Percentiles rank a stretch among this genome's conserved stretches.
Evolutionary conservation across 2,888 invertebrate species (phyloP).

Genomic region (Atrina japonica): DNA sequence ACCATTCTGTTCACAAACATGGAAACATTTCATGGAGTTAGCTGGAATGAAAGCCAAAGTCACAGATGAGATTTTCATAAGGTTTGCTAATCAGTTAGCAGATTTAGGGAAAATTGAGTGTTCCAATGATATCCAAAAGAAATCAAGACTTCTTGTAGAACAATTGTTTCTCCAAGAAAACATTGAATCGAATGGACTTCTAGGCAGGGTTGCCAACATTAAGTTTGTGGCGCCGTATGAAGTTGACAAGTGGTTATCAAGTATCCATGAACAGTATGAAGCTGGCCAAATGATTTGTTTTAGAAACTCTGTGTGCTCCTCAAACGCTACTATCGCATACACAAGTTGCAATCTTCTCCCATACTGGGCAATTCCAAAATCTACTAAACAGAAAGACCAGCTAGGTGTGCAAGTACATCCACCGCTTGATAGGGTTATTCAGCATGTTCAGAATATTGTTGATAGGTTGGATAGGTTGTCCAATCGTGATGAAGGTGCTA

Average conservation of each 20-base stretch:
- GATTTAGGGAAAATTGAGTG: neutral
- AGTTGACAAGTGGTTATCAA: neutral
- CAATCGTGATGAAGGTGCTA: neutral
- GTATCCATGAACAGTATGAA: constrained; percentile 29
- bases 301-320: constrained; percentile 16
- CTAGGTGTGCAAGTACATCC: constrained; percentile 43
- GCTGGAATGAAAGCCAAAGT: constrained; percentile 42
- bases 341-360: constrained; percentile 41
- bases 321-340: constrained; percentile 31
- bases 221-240: constrained; percentile 42
- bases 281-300: constrained; percentile 43
- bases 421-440: constrained; percentile 32
- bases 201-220: constrained; percentile 25
- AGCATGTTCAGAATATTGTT: constrained; percentile 50
- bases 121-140: constrained; percentile 10
- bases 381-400: neutral
- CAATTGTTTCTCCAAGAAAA: constrained; percentile 1
- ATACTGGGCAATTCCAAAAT: constrained; percentile 7
- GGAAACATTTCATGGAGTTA: constrained; percentile 39
- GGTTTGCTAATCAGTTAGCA: constrained; percentile 43
- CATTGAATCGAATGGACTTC: constrained; percentile 13
- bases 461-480: constrained; percentile 16
- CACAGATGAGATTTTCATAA: constrained; percentile 37
- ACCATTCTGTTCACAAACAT: constrained; percentile 1
- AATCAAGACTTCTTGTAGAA: constrained; percentile 29